Conservation (phyloP, 2,113 vertebrate species). For the Noctilio leporinus region DNA sequence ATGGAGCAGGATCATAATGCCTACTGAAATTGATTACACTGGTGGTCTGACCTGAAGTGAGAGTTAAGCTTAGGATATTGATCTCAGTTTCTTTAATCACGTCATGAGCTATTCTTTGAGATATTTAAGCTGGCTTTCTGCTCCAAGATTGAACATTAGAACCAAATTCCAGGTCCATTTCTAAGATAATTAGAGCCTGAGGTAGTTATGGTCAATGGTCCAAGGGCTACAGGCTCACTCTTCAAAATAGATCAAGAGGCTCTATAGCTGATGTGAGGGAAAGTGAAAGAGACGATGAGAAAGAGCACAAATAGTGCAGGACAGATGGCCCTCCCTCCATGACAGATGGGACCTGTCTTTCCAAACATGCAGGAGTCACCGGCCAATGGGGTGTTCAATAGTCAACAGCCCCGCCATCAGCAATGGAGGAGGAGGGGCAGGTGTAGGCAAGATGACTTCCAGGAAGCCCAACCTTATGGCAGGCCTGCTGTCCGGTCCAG, state of each 20-base stretch:
- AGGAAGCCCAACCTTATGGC: background rate
- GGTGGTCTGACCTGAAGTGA: conserved; percentile 31
- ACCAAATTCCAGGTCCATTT: conserved; percentile 39
- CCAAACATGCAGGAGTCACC: background rate
- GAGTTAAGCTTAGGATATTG: conserved; percentile 57
- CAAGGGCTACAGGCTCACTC: background rate
- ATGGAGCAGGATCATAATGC: conserved; percentile 64
- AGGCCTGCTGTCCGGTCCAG: background rate
- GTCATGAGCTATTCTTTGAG: conserved; percentile 46
- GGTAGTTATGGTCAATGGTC: background rate
- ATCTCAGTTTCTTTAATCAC: conserved; percentile 67
- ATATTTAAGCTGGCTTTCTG: conserved; percentile 33
- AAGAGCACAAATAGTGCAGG: background rate
- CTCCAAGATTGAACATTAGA: conserved; percentile 24
- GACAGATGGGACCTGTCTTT: background rate
- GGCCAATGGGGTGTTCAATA: background rate
- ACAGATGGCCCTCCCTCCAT: background rate
- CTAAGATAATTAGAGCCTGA: conserved; percentile 6
- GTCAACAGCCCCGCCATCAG: background rate
- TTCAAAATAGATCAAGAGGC: background rate
- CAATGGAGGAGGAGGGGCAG: background rate
- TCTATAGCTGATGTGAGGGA: background rate
- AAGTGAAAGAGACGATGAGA: background rate
- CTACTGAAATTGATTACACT: conserved; percentile 57
- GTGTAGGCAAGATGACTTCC: background rate